Percentiles rank a stretch among this genome's conserved stretches.
These are phyloP conservation scores for Typhlichthys eigenmanni DNA, from an alignment of 2,797 vertebrate species.

Conservation along the genomic window DNA sequence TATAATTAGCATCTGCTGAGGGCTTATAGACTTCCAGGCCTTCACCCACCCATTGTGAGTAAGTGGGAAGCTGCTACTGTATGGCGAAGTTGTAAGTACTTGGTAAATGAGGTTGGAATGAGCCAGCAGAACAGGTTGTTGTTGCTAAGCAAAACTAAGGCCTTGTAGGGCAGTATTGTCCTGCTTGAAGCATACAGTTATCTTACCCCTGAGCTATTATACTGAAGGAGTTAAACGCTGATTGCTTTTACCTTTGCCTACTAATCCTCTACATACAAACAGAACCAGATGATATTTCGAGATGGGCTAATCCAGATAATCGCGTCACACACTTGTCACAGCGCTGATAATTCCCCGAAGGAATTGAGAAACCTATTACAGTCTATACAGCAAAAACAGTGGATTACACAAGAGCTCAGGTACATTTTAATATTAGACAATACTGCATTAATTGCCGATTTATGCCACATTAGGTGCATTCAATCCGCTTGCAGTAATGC, in stretches of 20 bases:
- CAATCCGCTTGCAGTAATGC: not conserved
- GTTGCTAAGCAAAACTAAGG: not conserved
- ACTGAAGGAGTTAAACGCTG: slow-evolving; percentile 44
- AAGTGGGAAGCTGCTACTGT: not conserved
- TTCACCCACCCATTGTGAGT: not conserved
- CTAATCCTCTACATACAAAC: slow-evolving; percentile 47
- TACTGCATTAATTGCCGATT: not conserved
- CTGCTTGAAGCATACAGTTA: not conserved
- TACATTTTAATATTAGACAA: slow-evolving; percentile 1
- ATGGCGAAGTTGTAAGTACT: slow-evolving; percentile 3
- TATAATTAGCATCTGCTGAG: slow-evolving; percentile 2
- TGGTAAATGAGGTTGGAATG: slow-evolving; percentile 10
- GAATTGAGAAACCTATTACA: slow-evolving; percentile 30
- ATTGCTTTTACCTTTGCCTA: slow-evolving; percentile 41
- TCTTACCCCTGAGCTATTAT: slow-evolving; percentile 45
- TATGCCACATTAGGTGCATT: slow-evolving; percentile 3
- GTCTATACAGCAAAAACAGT: slow-evolving; percentile 12
- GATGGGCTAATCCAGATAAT: slow-evolving; percentile 46
- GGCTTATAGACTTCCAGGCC: slow-evolving; percentile 10
- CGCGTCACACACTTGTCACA: slow-evolving; percentile 26
- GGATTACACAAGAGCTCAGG: slow-evolving; percentile 16
- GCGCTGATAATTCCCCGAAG: slow-evolving; percentile 42
- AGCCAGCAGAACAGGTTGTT: not conserved
- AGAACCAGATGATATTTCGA: slow-evolving; percentile 63
- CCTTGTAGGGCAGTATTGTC: not conserved